phyloP scores from a whole-genome alignment of 2,888 invertebrate genomes.

The Diaphora mendica region DNA sequence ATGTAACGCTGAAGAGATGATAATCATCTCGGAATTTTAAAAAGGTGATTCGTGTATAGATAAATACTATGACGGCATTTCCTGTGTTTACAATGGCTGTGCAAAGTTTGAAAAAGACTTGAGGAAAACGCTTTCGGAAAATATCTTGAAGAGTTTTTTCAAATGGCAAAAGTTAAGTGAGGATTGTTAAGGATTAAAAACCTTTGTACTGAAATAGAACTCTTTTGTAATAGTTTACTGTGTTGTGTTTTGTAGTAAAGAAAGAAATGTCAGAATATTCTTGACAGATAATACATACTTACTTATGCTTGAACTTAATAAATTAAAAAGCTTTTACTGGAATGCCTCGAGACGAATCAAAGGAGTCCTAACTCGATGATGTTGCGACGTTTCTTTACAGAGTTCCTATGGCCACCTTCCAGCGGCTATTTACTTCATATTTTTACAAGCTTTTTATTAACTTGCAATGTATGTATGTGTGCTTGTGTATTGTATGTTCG shows the following conservation, averaged over 20 bases:
- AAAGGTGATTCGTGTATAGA: slow-evolving; percentile 5
- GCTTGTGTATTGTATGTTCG: no score
- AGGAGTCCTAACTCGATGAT: no score
- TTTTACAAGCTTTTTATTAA: no score
- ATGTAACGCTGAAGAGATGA: not conserved
- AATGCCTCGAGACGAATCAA: no score
- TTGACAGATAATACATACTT: no score
- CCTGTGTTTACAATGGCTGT: slow-evolving; percentile 18
- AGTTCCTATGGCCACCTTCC: no score
- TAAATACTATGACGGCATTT: slow-evolving; percentile 12
- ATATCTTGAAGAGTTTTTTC: slow-evolving; percentile 3
- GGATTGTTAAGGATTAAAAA: not conserved
- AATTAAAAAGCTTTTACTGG: no score
- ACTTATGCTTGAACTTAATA: no score
- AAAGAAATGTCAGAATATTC: not conserved
- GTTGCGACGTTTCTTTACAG: no score
- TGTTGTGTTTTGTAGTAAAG: not conserved
- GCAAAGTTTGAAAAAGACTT: not conserved
- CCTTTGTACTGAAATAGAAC: slow-evolving; percentile 5
- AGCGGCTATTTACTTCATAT: no score
- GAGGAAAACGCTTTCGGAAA: slow-evolving; percentile 17
- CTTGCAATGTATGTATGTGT: no score
- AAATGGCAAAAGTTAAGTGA: slow-evolving; percentile 11
- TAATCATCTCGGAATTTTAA: not conserved
- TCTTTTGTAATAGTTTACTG: not conserved